These are phyloP conservation scores for Xestobium rufovillosum DNA, from an alignment of 2,888 invertebrate genomes.

Conservation along the genomic window DNA sequence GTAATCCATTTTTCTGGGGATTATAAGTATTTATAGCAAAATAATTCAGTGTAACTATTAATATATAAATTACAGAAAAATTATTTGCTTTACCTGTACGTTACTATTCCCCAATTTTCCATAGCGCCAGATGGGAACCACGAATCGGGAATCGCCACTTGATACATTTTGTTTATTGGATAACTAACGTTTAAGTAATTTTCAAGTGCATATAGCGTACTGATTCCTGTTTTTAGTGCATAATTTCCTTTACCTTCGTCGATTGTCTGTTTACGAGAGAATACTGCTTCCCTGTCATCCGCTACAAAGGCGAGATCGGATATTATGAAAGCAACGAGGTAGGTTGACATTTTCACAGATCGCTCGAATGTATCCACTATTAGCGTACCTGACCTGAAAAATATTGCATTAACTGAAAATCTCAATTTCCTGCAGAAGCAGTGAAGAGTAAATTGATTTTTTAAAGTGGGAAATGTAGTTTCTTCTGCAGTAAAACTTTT, in stretches of 20 bases:
- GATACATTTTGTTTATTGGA: constrained; percentile 5
- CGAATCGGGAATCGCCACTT: constrained; percentile 12
- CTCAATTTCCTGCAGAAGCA: no score
- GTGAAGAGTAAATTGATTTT: no score
- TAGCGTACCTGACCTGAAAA: no score
- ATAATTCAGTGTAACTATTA: no score
- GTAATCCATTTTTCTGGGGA: no score
- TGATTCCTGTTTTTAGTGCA: background rate
- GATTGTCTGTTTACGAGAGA: background rate
- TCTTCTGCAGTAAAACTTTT: no score
- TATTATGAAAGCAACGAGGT: background rate
- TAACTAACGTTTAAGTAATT: constrained; percentile 1
- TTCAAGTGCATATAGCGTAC: background rate
- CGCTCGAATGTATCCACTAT: no score
- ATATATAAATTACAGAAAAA: no score
- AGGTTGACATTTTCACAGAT: background rate
- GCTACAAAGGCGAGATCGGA: background rate
- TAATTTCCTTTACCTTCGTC: constrained; percentile 2
- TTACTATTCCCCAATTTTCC: constrained; percentile 82
- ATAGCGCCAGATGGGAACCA: constrained; percentile 53
- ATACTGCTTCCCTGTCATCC: background rate
- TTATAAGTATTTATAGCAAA: no score
- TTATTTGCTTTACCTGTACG: constrained; percentile 62
- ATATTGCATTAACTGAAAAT: no score
- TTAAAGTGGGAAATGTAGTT: no score